A percentile compares a stretch with the other conserved stretches of the same genome.
Evolutionary conservation across 2,113 vertebrate species (phyloP).

Genomic region (Condylura cristata): DNA sequence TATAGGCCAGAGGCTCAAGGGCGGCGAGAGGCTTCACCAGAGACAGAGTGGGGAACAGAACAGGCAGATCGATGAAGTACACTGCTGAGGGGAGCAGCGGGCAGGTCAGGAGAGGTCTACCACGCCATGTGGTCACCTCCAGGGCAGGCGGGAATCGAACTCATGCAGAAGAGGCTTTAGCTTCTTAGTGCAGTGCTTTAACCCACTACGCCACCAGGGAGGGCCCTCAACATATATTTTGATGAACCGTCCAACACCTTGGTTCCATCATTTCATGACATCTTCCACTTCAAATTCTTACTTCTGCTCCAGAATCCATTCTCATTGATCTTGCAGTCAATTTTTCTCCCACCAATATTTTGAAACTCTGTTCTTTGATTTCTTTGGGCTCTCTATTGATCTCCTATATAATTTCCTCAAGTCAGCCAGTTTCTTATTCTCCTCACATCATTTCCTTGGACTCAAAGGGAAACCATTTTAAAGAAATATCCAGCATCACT

Average conservation of each 20-base stretch:
- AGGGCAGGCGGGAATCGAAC: no score
- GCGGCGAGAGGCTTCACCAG: no score
- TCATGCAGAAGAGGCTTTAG: no score
- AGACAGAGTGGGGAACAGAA: no score
- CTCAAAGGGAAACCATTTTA: neutral
- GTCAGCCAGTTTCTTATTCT: neutral
- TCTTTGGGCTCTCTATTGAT: neutral
- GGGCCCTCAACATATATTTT: conserved; percentile 25
- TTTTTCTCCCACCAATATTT: neutral
- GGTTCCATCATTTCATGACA: neutral
- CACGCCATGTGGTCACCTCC: no score
- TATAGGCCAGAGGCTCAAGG: no score
- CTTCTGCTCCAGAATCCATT: conserved; percentile 41
- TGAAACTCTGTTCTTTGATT: conserved; percentile 31
- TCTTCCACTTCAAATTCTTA: neutral
- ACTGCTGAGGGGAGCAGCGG: no score
- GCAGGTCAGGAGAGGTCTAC: no score
- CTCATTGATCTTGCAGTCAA: conserved; percentile 26
- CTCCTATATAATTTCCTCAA: neutral
- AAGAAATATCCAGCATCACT: neutral
- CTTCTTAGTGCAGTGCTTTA: no score
- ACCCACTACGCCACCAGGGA: no score
- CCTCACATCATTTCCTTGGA: neutral
- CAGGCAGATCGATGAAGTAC: no score
- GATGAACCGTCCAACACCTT: conserved; percentile 6